These are phyloP conservation scores for Neomonachus schauinslandi DNA, from an alignment of 2,113 vertebrate species.

Conservation along the genomic window DNA sequence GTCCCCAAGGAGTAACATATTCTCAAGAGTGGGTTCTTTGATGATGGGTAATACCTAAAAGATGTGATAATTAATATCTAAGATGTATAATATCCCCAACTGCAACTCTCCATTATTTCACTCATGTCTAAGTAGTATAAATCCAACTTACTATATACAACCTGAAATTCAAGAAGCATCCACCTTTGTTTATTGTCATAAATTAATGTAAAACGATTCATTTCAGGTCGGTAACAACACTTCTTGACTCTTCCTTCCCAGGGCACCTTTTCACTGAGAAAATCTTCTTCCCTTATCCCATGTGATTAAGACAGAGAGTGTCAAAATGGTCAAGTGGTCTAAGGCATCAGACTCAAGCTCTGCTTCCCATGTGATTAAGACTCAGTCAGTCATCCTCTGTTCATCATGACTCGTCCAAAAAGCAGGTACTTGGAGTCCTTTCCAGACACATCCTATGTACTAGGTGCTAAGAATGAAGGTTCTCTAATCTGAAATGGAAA, in stretches of 20 bases:
- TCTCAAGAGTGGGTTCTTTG: not conserved
- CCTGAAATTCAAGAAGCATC: not conserved
- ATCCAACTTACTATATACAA: not conserved
- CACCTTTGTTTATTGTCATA: not conserved
- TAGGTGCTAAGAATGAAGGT: not conserved
- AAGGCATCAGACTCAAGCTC: not conserved
- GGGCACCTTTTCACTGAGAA: not conserved
- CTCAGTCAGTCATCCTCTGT: not conserved
- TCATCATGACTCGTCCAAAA: not conserved
- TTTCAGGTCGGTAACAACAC: not conserved
- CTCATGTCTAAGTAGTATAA: not conserved
- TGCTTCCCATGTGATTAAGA: not conserved
- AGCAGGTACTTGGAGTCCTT: not conserved
- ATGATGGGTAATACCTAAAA: not conserved
- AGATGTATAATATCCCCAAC: not conserved
- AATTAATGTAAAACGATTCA: conserved; percentile 30
- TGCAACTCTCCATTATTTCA: not conserved
- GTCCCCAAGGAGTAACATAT: not conserved
- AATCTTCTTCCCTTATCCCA: not conserved
- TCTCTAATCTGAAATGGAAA: not conserved
- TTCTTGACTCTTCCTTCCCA: not conserved
- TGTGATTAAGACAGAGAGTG: not conserved
- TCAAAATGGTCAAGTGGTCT: not conserved
- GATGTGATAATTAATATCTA: not conserved
- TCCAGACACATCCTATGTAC: not conserved